Conservation (phyloP, 2,888 invertebrate genomes). For the Agonopterix arenella region DNA sequence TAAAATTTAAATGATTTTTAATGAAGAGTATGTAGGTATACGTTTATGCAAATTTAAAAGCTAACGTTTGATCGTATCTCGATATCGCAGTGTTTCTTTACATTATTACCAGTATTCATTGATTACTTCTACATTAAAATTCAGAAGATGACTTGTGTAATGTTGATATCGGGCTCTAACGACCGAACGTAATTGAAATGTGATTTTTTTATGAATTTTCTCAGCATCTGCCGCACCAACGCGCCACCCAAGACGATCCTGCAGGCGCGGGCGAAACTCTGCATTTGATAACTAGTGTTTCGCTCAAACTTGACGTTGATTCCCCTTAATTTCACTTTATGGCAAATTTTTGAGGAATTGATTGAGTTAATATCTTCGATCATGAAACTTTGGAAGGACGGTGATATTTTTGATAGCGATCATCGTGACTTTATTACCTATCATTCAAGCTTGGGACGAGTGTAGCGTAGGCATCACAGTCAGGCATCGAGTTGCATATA, state of each 20-base stretch:
- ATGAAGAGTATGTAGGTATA: too few species aligned
- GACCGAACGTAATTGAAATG: conserved; percentile 48
- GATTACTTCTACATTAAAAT: conserved; percentile 35
- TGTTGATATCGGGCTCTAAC: conserved; percentile 41
- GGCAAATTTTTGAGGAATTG: conserved; percentile 28
- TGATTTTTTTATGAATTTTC: conserved; percentile 30
- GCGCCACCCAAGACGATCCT: conserved; percentile 7
- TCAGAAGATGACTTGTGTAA: conserved; percentile 46
- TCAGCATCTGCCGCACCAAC: conserved; percentile 3
- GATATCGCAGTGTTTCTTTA: not conserved
- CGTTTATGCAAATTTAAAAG: too few species aligned
- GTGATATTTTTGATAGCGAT: conserved; percentile 21
- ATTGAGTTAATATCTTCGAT: conserved; percentile 20
- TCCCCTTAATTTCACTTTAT: conserved; percentile 33
- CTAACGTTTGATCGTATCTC: too few species aligned
- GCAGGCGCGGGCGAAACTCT: not conserved
- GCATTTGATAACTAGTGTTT: conserved; percentile 6
- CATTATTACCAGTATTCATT: conserved; percentile 7
- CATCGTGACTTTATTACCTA: conserved; percentile 35
- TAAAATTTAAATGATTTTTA: too few species aligned
- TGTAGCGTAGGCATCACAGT: conserved; percentile 17
- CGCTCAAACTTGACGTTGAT: conserved; percentile 18
- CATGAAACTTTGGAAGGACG: not conserved
- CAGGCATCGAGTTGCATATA: conserved; percentile 45
- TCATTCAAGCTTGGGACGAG: conserved; percentile 32